Base-by-base conservation (phyloP, 2,888 invertebrate genomes). In the Chrysolina oricalcia region DNA sequence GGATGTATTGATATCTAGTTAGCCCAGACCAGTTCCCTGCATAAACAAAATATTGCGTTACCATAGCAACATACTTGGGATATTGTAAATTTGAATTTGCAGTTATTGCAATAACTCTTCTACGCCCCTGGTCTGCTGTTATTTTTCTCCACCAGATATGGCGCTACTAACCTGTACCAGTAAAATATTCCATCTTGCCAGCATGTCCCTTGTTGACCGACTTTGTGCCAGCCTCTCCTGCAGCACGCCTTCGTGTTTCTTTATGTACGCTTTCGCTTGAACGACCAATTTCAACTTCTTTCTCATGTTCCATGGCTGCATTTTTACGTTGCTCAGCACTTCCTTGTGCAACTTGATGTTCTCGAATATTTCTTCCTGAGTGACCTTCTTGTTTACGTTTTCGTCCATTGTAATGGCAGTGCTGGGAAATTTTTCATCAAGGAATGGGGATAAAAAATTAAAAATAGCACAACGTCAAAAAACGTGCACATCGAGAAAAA, bases 301-400 rank as follows among this genome's bases (percentile, higher is more conserved):
- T 70, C 94, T 90, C 91, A 97, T 94, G 40, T 93, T 93, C 91
- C 96, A 94, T 2, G 96, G 96, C 85, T 96, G 96, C 84, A 95
- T 92, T 85, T 96, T 96, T 13, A 97, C 95, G 62, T 94, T 95
- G 79, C 94, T 94, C 78, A 98, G 90, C 0, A 98, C 96, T 88
- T 98, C 97, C 87, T 97, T 97, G 88, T 98, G 97, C 43, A 97
- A 89, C 80, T 95, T 93, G 76, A 98, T 94, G 85, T 96, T 97
- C 88, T 97, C 97, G 86, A 95, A 95, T 80, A 97, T 96, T 89
- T 96, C 95, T 85, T 97, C 96, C 86, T 97, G 95, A 0, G 93
- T 93, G 80, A 94, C 93, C 82, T 90, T 90, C 76, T 90, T 89
- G 53, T 89, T 89, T 74, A 89, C 87, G 81, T 92, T 91, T 35